Conservation (phyloP, 2,113 vertebrate species). For the Saguinus imperator region DNA sequence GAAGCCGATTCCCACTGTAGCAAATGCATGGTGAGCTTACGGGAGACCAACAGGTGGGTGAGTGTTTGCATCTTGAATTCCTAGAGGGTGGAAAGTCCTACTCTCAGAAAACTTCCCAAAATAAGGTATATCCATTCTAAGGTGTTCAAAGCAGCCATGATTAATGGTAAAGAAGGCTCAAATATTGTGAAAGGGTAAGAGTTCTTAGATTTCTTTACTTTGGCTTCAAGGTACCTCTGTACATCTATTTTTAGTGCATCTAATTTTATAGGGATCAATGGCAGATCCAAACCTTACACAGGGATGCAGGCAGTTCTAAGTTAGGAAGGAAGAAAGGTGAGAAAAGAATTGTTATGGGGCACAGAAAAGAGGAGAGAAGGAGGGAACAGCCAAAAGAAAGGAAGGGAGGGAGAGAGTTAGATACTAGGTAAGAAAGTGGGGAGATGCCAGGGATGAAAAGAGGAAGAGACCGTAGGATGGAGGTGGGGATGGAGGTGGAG, state of each 20-base stretch:
- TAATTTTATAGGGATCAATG: neutral
- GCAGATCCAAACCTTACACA: neutral
- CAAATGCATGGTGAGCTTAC: neutral
- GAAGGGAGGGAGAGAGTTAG: neutral
- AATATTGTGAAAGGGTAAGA: neutral
- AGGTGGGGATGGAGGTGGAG: rapidly evolving
- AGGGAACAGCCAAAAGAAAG: neutral
- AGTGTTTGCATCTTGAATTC: neutral
- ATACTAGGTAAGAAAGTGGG: neutral
- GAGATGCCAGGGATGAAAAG: neutral
- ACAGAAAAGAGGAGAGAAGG: neutral
- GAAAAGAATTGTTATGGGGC: neutral
- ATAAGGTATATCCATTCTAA: neutral
- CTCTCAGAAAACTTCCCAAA: neutral
- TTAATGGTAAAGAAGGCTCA: neutral
- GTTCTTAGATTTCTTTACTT: neutral
- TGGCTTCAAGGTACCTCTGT: neutral
- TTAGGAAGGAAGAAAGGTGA: neutral
- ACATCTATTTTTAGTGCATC: neutral
- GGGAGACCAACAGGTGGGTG: neutral
- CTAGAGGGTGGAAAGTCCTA: neutral
- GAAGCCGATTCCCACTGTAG: neutral
- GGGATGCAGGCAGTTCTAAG: neutral
- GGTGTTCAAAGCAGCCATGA: neutral
- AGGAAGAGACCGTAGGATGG: rapidly evolving